A percentile compares a stretch with the other conserved stretches of the same genome.
Evolutionary conservation across 2,113 vertebrate genomes (phyloP).

Genomic region (Saguinus imperator): DNA sequence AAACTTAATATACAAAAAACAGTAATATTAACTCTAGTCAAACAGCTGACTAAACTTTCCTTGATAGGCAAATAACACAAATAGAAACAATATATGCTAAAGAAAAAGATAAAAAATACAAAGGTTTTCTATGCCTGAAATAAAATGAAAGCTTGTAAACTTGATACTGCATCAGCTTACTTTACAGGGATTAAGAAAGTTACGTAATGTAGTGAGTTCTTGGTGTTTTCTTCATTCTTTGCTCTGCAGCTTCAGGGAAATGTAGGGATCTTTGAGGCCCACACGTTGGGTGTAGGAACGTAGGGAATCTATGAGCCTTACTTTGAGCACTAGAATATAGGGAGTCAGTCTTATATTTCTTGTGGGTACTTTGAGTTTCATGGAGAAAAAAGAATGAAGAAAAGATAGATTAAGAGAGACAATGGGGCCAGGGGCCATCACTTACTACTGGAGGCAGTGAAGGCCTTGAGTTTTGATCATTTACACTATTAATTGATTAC

Average conservation of each 20-base stretch:
- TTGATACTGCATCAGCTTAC: not conserved
- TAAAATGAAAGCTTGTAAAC: not conserved
- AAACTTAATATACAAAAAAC: not conserved
- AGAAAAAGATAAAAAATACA: not conserved
- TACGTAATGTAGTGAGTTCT: not conserved
- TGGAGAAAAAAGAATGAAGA: too few species aligned
- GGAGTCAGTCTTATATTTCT: too few species aligned
- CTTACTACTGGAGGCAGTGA: too few species aligned
- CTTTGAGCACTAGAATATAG: too few species aligned
- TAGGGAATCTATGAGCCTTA: too few species aligned
- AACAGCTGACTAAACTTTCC: not conserved
- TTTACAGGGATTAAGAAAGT: not conserved
- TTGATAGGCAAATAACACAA: not conserved
- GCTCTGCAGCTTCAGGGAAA: not conserved
- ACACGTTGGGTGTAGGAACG: too few species aligned
- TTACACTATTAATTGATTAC: too few species aligned
- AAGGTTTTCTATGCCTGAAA: not conserved
- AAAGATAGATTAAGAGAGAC: too few species aligned
- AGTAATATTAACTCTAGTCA: not conserved
- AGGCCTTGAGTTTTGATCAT: too few species aligned
- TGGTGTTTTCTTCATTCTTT: not conserved
- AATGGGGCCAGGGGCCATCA: too few species aligned
- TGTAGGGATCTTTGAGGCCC: too few species aligned
- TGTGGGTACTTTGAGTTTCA: too few species aligned
- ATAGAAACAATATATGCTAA: not conserved